Conservation (phyloP, 2,113 vertebrate genomes). For the Polyodon spathula region DNA sequence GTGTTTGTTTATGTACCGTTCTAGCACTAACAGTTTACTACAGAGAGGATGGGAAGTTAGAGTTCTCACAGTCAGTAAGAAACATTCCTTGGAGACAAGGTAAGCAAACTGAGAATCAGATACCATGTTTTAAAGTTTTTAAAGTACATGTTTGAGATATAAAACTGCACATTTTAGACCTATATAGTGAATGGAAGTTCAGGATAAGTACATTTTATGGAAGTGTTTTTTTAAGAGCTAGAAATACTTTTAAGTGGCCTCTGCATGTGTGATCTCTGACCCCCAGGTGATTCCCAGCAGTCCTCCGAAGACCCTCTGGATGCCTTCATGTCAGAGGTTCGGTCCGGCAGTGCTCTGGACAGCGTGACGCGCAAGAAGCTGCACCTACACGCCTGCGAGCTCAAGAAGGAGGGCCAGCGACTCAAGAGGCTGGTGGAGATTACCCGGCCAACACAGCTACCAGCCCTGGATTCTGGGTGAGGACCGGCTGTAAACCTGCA, state of each 20-base stretch:
- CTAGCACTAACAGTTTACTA: too few species aligned
- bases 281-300: slow-evolving; percentile 55
- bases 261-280: slow-evolving; percentile 5
- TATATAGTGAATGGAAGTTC: too few species aligned
- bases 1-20: not conserved
- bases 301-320: slow-evolving; percentile 81
- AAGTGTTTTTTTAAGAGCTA: too few species aligned
- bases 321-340: slow-evolving; percentile 86
- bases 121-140: too few species aligned
- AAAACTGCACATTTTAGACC: too few species aligned
- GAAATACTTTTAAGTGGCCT: too few species aligned
- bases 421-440: slow-evolving; percentile 79
- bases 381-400: slow-evolving; percentile 71
- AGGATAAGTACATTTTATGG: too few species aligned
- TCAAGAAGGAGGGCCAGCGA: slow-evolving; percentile 78
- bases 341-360: slow-evolving; percentile 64
- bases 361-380: slow-evolving; percentile 81
- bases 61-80: too few species aligned
- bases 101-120: too few species aligned
- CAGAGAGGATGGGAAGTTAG: too few species aligned
- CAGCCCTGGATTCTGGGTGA: slow-evolving; percentile 74
- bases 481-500: slow-evolving; percentile 20
- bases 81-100: too few species aligned
- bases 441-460: slow-evolving; percentile 75
- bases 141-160: too few species aligned